phyloP scores from a whole-genome alignment of 2,888 invertebrate genomes.

The Chrysodeixis includens region DNA sequence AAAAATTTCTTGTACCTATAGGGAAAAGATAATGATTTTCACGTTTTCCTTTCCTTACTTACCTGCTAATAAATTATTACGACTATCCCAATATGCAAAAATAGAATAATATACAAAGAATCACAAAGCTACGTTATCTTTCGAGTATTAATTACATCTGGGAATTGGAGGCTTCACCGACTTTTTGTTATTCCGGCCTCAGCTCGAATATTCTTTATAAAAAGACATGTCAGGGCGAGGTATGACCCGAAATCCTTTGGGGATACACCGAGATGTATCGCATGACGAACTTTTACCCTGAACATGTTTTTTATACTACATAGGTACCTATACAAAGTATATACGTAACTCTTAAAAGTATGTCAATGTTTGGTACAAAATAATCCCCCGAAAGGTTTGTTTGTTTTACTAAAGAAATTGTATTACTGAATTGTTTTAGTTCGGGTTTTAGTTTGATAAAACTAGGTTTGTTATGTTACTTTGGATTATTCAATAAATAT shows the following conservation, averaged over 20 bases:
- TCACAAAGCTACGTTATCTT: slow-evolving; percentile 10
- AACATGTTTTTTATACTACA: slow-evolving; percentile 27
- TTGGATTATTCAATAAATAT: not conserved
- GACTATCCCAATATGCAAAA: slow-evolving; percentile 15
- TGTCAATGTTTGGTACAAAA: no score
- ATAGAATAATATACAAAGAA: slow-evolving; percentile 18
- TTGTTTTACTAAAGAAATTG: slow-evolving; percentile 4
- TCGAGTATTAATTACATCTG: slow-evolving; percentile 49
- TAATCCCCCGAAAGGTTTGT: not conserved
- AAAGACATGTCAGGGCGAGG: slow-evolving; percentile 40
- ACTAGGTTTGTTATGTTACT: slow-evolving; percentile 1
- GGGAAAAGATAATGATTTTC: not conserved
- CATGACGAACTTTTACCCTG: slow-evolving; percentile 42
- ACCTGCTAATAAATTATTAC: not conserved
- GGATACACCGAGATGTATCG: slow-evolving; percentile 38
- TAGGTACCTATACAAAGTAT: slow-evolving; percentile 18
- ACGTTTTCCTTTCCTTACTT: not conserved
- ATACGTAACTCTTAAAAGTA: no score
- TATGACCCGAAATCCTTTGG: slow-evolving; percentile 47
- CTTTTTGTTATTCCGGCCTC: slow-evolving; percentile 29
- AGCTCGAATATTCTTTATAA: slow-evolving; percentile 44
- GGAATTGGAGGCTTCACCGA: slow-evolving; percentile 47
- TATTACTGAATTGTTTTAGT: not conserved
- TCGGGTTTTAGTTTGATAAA: not conserved
- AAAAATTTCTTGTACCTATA: no score